phyloP scores from a whole-genome alignment of 2,888 invertebrate species.

The Chrysolina haemoptera region DNA sequence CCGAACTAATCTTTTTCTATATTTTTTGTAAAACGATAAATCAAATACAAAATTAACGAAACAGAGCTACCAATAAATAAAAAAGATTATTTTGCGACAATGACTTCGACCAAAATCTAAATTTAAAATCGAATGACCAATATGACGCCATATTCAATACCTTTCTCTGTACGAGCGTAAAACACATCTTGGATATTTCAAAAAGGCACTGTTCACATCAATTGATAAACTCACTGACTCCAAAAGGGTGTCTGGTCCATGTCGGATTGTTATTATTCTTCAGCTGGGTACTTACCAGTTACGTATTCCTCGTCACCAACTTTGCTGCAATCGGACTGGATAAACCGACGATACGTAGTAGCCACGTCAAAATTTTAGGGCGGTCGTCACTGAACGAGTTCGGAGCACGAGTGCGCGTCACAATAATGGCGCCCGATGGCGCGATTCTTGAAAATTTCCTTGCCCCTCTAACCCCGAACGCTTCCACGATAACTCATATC shows the following conservation, averaged over 20 bases:
- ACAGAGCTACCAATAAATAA: slow-evolving; percentile 12
- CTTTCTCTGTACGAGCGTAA: slow-evolving; percentile 66
- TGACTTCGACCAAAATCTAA: slow-evolving; percentile 56
- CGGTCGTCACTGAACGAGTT: slow-evolving; percentile 87
- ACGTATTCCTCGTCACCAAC: slow-evolving; percentile 96
- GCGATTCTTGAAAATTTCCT: slow-evolving; percentile 67
- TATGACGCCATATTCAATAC: slow-evolving; percentile 72
- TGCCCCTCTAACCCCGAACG: slow-evolving; percentile 18
- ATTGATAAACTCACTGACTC: slow-evolving; percentile 57
- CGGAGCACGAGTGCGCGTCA: slow-evolving; percentile 84
- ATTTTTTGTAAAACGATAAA: slow-evolving; percentile 4
- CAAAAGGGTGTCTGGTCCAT: slow-evolving; percentile 69
- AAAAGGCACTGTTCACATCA: slow-evolving; percentile 67
- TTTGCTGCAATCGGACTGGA: slow-evolving; percentile 95
- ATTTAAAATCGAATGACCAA: slow-evolving; percentile 67
- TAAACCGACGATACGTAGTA: slow-evolving; percentile 94
- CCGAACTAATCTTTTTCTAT: slow-evolving; percentile 16
- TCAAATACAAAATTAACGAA: not conserved
- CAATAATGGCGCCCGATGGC: slow-evolving; percentile 78
- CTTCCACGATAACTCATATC: not conserved
- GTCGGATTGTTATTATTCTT: slow-evolving; percentile 75
- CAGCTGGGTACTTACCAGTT: slow-evolving; percentile 87
- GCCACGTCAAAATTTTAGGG: slow-evolving; percentile 92
- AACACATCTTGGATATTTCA: slow-evolving; percentile 66
- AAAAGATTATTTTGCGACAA: slow-evolving; percentile 30